Evolutionary conservation across 2,888 invertebrate species (phyloP).

Genomic region (Lepidochrysops patricia): DNA sequence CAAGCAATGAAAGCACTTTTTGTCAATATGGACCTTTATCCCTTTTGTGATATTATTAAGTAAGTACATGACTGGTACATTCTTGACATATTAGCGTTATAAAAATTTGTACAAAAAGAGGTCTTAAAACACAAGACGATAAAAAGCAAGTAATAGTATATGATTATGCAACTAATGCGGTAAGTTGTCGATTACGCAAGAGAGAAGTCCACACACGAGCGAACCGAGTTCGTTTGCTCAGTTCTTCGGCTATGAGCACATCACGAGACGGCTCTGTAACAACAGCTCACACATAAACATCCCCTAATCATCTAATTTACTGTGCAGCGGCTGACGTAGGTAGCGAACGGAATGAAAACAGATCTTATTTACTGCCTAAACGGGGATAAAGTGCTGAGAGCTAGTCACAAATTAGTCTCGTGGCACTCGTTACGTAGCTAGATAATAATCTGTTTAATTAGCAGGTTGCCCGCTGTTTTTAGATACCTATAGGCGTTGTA

Average conservation of each 20-base stretch:
- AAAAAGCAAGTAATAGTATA: too few relatives aligned
- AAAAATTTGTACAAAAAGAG: neutral
- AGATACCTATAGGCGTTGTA: neutral
- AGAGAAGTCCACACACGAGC: too few relatives aligned
- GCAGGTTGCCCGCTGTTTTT: slow-evolving; percentile 25
- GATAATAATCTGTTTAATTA: slow-evolving; percentile 42
- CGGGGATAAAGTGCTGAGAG: slow-evolving; percentile 1
- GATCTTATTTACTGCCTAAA: slow-evolving; percentile 6
- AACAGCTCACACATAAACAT: neutral
- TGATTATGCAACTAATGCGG: too few relatives aligned
- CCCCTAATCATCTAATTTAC: neutral
- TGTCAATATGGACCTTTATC: neutral
- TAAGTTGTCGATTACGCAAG: too few relatives aligned
- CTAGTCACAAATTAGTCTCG: slow-evolving; percentile 27
- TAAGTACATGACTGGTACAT: neutral
- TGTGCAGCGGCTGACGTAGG: neutral
- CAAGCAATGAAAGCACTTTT: neutral
- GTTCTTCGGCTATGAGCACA: too few relatives aligned
- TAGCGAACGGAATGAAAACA: slow-evolving; percentile 4
- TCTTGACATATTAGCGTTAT: neutral
- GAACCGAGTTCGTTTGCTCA: too few relatives aligned
- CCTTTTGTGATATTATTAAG: neutral
- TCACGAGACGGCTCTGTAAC: neutral
- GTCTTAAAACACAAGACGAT: neutral
- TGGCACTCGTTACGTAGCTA: slow-evolving; percentile 34